Base-by-base conservation (phyloP, 2,888 invertebrate species). In the Chromoteleia sp. region DNA sequence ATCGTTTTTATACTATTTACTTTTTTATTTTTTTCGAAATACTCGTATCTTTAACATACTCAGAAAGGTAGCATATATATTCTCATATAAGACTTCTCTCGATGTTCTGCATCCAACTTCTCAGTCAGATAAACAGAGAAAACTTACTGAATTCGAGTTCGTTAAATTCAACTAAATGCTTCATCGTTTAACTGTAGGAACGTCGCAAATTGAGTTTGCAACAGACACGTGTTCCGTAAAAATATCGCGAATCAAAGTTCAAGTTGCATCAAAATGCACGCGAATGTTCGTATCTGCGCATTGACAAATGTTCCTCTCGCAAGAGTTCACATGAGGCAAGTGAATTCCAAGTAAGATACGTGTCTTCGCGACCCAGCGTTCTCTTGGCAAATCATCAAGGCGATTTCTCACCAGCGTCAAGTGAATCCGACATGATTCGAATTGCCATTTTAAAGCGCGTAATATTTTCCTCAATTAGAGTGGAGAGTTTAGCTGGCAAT, bases 331-430 rank as follows among this genome's bases (percentile, higher is more conserved):
- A 61, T 17, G 56, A 63, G 25, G 25, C 54, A 36, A 59, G 17
- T 48, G 61, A 73, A 73, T 73, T 21, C 29, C 73, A 41, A 52
- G 54, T 58, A 43, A 56, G 63, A 74, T 25, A 74, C 54, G 63
- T 74, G 63, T 74, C 74, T 63, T 54, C 30, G 39, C 43, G 33
- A 45, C 36, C 50, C 33, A 29, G 36, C 21, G 19, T 54, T 54
- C 54, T 67, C 75, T 75, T 75, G 75, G 75, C 65, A 75, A 67
- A 67, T 67, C 41, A 67, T 75, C 75, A 67, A 63, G 41, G 14
- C 67, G 36, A 50, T 63, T 74, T 74, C 21, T 61, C 63, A 74
- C 45, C 25, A 21, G 50, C 48, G 48, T 65, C 67, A 54, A 67
- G 50, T 50, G 58, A 67, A 75, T 75, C 50, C 29, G 41, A 67